Evolutionary conservation across 2,113 vertebrate genomes (phyloP).

Genomic region (Vidua macroura): DNA sequence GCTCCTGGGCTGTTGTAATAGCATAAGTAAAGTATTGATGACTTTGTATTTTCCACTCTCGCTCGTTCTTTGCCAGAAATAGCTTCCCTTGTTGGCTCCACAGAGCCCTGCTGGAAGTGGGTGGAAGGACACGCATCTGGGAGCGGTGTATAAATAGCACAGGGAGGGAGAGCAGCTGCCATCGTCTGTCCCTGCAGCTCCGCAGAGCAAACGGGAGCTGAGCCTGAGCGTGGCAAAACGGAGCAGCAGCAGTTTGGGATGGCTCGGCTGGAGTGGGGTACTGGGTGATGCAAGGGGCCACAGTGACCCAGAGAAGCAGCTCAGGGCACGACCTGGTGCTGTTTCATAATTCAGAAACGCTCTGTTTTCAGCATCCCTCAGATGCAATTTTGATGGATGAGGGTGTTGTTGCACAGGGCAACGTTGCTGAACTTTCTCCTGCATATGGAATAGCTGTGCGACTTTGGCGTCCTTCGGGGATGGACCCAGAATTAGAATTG

Average conservation of each 20-base stretch:
- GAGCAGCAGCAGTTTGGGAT: not conserved
- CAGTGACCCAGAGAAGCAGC: not conserved
- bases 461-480: not conserved
- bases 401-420: not conserved
- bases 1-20: not conserved
- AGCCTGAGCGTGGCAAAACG: accelerated
- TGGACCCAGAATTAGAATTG: conserved; percentile 6
- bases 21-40: not conserved
- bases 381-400: conserved; percentile 18
- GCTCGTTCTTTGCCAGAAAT: not conserved
- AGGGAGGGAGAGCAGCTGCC: not conserved
- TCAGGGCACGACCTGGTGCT: not conserved
- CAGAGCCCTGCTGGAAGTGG: not conserved
- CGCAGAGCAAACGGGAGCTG: not conserved
- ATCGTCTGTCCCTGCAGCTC: not conserved
- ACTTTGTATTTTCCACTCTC: not conserved
- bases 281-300: not conserved
- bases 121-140: not conserved
- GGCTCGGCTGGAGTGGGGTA: not conserved
- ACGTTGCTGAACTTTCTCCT: not conserved
- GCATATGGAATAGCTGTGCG: not conserved
- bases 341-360: not conserved
- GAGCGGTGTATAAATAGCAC: conserved; percentile 28
- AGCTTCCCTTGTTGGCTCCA: conserved; percentile 1
- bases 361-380: not conserved